phyloP scores from a whole-genome alignment of 2,113 vertebrate genomes.

The Physeter macrocephalus region DNA sequence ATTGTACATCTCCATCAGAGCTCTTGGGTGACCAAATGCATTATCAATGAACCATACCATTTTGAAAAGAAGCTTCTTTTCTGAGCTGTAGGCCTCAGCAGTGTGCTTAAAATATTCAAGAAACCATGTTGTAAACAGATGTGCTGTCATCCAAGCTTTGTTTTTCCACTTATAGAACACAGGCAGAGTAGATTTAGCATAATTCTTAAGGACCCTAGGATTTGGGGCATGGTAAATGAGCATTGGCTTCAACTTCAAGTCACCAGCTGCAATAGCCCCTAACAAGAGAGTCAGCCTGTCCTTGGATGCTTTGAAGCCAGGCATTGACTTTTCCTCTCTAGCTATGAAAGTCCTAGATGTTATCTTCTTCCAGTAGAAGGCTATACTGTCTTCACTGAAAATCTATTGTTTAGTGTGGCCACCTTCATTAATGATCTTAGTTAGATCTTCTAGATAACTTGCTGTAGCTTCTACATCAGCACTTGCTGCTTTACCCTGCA shows the following conservation, averaged over 20 bases:
- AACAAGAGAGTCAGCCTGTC: neutral
- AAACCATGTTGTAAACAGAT: neutral
- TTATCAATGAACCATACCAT: neutral
- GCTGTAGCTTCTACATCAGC: neutral
- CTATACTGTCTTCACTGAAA: neutral
- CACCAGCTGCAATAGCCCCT: neutral
- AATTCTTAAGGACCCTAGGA: neutral
- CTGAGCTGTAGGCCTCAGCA: neutral
- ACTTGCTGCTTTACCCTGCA: neutral
- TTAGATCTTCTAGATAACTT: neutral
- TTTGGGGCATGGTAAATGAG: neutral
- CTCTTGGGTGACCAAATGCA: neutral
- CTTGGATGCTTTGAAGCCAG: neutral
- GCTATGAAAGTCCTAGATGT: neutral
- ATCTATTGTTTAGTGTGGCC: neutral
- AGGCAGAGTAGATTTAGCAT: neutral
- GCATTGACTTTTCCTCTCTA: neutral
- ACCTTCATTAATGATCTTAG: neutral
- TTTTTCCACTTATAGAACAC: neutral
- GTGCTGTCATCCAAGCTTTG: neutral
- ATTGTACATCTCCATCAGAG: neutral
- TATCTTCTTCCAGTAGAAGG: neutral
- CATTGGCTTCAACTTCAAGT: neutral
- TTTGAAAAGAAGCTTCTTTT: neutral
- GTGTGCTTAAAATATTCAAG: neutral